Conservation (phyloP, 2,113 vertebrate species). For the Artemisiospiza belli region DNA sequence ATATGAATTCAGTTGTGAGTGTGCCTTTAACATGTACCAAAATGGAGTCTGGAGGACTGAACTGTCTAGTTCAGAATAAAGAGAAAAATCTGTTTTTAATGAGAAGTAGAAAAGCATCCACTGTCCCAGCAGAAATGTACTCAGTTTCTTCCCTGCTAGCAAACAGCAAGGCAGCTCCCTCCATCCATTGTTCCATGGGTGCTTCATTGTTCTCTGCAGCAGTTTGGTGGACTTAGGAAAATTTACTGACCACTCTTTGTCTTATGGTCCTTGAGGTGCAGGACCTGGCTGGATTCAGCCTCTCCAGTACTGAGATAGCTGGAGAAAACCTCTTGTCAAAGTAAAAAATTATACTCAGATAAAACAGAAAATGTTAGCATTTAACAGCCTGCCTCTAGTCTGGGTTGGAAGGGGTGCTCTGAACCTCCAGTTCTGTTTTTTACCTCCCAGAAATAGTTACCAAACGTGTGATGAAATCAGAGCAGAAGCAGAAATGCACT, state of each 20-base stretch:
- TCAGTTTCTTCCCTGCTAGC: background rate
- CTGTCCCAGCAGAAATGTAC: background rate
- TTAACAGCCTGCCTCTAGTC: background rate
- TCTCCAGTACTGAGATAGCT: background rate
- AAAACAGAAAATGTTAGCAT: background rate
- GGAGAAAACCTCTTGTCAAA: background rate
- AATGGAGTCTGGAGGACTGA: background rate
- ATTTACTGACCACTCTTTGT: background rate
- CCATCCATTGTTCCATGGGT: accelerated
- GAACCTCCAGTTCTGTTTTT: background rate
- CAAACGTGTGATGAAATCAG: background rate
- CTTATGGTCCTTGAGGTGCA: background rate
- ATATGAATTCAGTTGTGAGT: background rate
- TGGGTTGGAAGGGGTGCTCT: background rate
- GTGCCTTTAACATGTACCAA: background rate
- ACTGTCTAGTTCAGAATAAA: background rate
- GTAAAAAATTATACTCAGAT: background rate
- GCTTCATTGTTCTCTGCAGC: background rate
- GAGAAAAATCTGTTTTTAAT: background rate
- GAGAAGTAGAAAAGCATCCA: background rate
- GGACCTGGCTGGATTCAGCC: background rate
- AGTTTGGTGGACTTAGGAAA: background rate
- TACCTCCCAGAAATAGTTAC: background rate
- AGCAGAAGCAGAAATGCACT: background rate
- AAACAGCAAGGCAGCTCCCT: background rate